Evolutionary conservation across 1,140 invertebrate genomes (phyloP).

Genomic region (Planococcus citri): DNA sequence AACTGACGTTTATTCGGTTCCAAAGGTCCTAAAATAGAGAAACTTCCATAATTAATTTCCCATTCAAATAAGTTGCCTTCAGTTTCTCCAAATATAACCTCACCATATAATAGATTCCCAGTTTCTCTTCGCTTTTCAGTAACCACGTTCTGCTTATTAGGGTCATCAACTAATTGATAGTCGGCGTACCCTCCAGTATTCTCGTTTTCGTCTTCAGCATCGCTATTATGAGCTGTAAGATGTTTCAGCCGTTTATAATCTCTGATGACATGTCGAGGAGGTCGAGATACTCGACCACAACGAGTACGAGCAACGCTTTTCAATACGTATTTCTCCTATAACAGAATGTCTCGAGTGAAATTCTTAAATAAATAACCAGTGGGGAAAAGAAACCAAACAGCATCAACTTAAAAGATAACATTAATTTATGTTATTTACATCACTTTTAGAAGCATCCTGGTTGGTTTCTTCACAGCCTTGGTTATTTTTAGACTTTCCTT

Average conservation of each 20-base stretch:
- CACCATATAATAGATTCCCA: conserved; percentile 3
- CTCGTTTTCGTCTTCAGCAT: background rate
- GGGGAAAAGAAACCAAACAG: too few relatives aligned
- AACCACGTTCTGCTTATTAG: background rate
- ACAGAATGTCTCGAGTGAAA: background rate
- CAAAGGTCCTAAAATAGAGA: background rate
- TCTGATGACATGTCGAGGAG: conserved; percentile 51
- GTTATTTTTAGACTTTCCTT: background rate
- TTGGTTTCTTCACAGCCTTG: background rate
- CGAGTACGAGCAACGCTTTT: conserved; percentile 33
- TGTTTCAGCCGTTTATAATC: conserved; percentile 45
- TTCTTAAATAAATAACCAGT: too few relatives aligned
- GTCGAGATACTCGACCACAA: conserved; percentile 49
- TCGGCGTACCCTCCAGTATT: background rate
- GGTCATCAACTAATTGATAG: background rate
- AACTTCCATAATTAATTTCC: background rate
- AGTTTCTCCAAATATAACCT: too few relatives aligned
- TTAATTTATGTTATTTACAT: background rate
- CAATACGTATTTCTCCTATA: background rate
- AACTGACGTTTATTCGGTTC: conserved; percentile 37
- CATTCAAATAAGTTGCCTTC: too few relatives aligned
- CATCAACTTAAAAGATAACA: background rate
- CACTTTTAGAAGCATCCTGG: background rate
- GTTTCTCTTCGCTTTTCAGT: background rate
- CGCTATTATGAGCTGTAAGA: background rate